A percentile compares a stretch with the other conserved stretches of the same genome.
Evolutionary conservation across 2,888 invertebrate species (phyloP).

Genomic region (Herminia tarsipennalis): DNA sequence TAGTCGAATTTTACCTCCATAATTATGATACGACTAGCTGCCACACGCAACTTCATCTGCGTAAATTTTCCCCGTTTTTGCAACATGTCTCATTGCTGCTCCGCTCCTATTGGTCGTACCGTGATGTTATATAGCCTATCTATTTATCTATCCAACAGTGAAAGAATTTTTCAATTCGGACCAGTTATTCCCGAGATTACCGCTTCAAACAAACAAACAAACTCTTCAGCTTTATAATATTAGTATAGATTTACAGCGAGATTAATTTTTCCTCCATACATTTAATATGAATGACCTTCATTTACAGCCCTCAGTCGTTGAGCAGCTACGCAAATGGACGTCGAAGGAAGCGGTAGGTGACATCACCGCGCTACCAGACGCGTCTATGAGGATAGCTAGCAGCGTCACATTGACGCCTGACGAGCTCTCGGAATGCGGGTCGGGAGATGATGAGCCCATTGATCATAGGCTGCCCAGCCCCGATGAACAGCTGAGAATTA

Average conservation of each 20-base stretch:
- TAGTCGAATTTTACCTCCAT: no score
- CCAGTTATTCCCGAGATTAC: no score
- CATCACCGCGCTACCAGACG: constrained; percentile 92
- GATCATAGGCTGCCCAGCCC: constrained; percentile 95
- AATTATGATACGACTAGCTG: no score
- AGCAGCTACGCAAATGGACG: constrained; percentile 93
- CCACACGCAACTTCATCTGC: no score
- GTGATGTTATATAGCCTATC: no score
- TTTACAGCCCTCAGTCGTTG: constrained; percentile 91
- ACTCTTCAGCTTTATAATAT: neutral
- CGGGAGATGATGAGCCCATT: constrained; percentile 89
- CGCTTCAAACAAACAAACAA: neutral
- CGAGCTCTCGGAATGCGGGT: constrained; percentile 83
- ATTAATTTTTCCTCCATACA: neutral
- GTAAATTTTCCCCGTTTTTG: no score
- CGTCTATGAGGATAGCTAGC: constrained; percentile 89
- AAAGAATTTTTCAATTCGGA: no score
- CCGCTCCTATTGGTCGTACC: no score
- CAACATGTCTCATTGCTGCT: no score
- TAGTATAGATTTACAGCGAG: neutral
- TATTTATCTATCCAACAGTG: no score
- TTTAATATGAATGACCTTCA: neutral
- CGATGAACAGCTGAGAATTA: constrained; percentile 93
- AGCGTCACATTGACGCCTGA: constrained; percentile 80
- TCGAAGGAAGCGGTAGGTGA: constrained; percentile 93